Evolutionary conservation across 2,113 vertebrate species (phyloP).

Genomic region (Bettongia penicillata): DNA sequence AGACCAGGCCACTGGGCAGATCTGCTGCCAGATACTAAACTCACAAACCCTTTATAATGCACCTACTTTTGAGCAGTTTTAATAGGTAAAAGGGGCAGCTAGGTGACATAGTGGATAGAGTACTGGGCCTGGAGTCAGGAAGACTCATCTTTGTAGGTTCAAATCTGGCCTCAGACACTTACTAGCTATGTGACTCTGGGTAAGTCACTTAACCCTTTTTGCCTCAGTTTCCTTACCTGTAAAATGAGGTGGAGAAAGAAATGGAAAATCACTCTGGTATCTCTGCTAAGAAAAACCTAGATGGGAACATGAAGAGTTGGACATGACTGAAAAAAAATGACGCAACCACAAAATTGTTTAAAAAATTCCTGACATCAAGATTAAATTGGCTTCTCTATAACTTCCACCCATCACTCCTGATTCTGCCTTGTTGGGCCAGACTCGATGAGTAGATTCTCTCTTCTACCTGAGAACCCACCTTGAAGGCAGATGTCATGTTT

Average conservation of each 20-base stretch:
- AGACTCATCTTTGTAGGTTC: neutral
- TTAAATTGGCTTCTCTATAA: neutral
- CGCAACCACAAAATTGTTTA: neutral
- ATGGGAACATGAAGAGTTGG: neutral
- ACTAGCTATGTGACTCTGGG: neutral
- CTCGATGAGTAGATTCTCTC: neutral
- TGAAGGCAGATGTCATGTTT: neutral
- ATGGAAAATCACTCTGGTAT: neutral
- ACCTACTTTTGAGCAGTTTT: neutral
- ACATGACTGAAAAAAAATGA: neutral
- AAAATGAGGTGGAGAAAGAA: neutral
- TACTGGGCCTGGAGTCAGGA: neutral
- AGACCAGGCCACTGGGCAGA: neutral
- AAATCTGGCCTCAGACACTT: neutral
- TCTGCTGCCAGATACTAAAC: neutral
- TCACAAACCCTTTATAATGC: no score
- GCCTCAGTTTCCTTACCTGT: neutral
- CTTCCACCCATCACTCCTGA: neutral
- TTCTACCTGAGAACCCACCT: neutral
- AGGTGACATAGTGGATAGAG: neutral
- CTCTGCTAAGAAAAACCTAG: neutral
- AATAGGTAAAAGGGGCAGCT: neutral
- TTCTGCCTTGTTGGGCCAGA: neutral
- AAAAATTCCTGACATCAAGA: neutral
- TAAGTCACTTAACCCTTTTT: neutral